These are phyloP conservation scores for Mirza zaza DNA, from an alignment of 2,113 vertebrate genomes.

Conservation along the genomic window DNA sequence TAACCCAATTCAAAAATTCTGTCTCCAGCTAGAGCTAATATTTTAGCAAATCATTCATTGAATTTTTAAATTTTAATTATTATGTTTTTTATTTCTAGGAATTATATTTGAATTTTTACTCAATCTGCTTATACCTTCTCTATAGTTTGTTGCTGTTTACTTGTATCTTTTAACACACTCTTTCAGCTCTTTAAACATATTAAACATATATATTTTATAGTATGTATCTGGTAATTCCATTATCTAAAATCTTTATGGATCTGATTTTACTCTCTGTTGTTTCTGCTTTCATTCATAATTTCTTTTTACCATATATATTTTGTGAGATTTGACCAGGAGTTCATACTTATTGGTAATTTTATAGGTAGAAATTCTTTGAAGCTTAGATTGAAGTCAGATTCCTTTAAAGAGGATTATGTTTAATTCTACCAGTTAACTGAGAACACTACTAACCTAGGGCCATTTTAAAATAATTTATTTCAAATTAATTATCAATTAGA, in stretches of 20 bases:
- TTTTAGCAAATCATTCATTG: not conserved
- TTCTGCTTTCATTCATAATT: not conserved
- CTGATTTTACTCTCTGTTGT: not conserved
- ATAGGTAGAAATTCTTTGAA: not conserved
- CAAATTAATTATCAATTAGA: not conserved
- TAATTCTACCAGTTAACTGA: not conserved
- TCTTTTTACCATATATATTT: not conserved
- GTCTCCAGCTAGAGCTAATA: not conserved
- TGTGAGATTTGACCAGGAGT: not conserved
- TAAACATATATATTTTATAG: not conserved
- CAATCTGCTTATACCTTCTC: not conserved
- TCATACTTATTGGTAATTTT: not conserved
- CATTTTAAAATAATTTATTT: not conserved
- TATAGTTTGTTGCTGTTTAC: not conserved
- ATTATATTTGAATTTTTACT: constrained; percentile 7
- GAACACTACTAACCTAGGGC: not conserved
- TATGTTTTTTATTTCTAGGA: not conserved
- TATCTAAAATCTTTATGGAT: not conserved
- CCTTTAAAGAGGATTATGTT: not conserved
- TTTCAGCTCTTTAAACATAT: not conserved
- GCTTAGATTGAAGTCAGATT: not conserved
- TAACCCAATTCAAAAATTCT: not conserved
- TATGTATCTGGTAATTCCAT: not conserved
- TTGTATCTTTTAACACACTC: not conserved
- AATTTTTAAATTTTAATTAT: not conserved